These are phyloP conservation scores for Diabrotica undecimpunctata DNA, from an alignment of 1,140 invertebrate species.

Conservation along the genomic window DNA sequence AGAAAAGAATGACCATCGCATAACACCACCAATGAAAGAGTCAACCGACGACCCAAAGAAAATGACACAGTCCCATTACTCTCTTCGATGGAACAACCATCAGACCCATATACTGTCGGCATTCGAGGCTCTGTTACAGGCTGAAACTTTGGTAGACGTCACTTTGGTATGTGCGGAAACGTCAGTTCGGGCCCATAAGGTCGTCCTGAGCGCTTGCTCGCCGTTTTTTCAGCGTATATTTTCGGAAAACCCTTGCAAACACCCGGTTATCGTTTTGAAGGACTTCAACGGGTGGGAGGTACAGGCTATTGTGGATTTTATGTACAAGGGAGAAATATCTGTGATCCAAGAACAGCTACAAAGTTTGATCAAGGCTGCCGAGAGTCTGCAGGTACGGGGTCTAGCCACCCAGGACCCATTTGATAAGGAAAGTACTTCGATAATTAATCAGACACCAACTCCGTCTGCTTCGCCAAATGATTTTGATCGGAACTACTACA, in stretches of 20 bases:
- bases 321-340: slow-evolving; percentile 87
- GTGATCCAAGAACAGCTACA: slow-evolving; percentile 78
- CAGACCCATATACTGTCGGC: slow-evolving; percentile 79
- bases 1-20: slow-evolving; percentile 25
- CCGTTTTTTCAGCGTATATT: slow-evolving; percentile 87
- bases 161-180: slow-evolving; percentile 82
- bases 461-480: slow-evolving; percentile 59
- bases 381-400: slow-evolving; percentile 77
- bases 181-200: slow-evolving; percentile 81
- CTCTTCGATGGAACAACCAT: slow-evolving; percentile 89
- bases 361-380: slow-evolving; percentile 78
- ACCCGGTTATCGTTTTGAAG: slow-evolving; percentile 86
- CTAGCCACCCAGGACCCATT: slow-evolving; percentile 68
- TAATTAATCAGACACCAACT: slow-evolving; percentile 51
- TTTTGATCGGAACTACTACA: slow-evolving; percentile 46
- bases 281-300: slow-evolving; percentile 83
- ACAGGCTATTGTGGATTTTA: slow-evolving; percentile 85
- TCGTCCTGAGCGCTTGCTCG: slow-evolving; percentile 85
- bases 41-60: slow-evolving; percentile 12
- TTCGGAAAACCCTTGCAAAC: slow-evolving; percentile 87
- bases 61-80: slow-evolving; percentile 76
- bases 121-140: slow-evolving; percentile 79
- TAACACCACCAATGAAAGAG: slow-evolving; percentile 24
- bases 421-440: slow-evolving; percentile 50
- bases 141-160: slow-evolving; percentile 82